These are phyloP conservation scores for Drosophila fuyamai DNA, from an alignment of 1,140 invertebrate species.

Conservation along the genomic window DNA sequence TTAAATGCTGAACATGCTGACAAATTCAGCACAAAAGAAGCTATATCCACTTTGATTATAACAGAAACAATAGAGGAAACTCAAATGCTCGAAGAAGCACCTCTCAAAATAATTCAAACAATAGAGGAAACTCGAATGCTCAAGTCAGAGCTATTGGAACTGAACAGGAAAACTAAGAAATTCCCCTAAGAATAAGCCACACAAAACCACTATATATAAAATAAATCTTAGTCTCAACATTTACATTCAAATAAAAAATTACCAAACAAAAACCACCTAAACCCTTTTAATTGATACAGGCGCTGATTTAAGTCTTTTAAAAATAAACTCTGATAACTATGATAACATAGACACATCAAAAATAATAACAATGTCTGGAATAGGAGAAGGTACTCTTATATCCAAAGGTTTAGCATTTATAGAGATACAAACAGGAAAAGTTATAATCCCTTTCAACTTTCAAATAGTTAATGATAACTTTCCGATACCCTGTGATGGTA, in stretches of 20 bases:
- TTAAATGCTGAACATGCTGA: constrained; percentile 4
- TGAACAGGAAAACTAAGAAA: background rate
- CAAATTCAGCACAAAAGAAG: background rate
- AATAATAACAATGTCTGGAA: constrained; percentile 1
- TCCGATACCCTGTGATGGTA: too few relatives aligned
- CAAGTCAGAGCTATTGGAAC: background rate
- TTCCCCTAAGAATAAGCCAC: background rate
- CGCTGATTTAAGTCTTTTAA: background rate
- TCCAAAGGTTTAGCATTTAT: background rate
- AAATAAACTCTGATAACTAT: background rate
- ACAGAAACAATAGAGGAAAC: background rate
- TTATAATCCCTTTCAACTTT: background rate
- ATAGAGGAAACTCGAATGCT: background rate
- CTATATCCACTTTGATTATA: background rate
- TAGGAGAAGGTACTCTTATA: background rate
- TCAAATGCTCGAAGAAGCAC: too few relatives aligned
- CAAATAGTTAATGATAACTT: background rate
- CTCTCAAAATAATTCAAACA: too few relatives aligned
- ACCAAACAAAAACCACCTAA: background rate
- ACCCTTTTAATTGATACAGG: too few relatives aligned
- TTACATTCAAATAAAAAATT: background rate
- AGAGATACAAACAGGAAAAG: background rate
- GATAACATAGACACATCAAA: background rate
- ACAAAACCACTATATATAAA: background rate
- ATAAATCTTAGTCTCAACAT: background rate